phyloP scores from a whole-genome alignment of 2,888 invertebrate genomes.

The Drosophila macrospina region DNA sequence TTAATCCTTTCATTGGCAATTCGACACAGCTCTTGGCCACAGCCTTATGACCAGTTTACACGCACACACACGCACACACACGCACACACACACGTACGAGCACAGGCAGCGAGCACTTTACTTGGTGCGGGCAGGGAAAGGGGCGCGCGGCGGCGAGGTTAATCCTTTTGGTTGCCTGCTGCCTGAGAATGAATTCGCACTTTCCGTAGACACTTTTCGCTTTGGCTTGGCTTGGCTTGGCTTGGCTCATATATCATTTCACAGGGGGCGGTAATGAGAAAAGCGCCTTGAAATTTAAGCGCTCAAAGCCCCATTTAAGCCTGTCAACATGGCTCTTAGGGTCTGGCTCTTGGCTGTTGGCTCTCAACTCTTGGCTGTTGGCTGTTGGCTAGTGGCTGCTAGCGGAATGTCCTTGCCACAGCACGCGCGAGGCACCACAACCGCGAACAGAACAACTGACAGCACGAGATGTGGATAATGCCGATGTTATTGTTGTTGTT shows the following conservation, averaged over 20 bases:
- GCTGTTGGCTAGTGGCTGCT: neutral
- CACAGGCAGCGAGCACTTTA: slow-evolving; percentile 15
- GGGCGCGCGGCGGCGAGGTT: no score
- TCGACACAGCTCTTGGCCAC: slow-evolving; percentile 36
- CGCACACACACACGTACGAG: slow-evolving; percentile 18
- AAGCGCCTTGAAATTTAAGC: slow-evolving; percentile 64
- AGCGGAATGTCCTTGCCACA: slow-evolving; percentile 30
- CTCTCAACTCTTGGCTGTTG: no score
- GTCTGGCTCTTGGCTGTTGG: slow-evolving; percentile 15
- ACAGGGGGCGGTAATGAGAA: slow-evolving; percentile 47
- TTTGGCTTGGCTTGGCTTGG: slow-evolving; percentile 44
- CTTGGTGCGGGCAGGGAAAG: slow-evolving; percentile 13
- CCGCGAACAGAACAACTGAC: slow-evolving; percentile 19
- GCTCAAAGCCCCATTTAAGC: slow-evolving; percentile 62
- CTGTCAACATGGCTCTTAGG: slow-evolving; percentile 57
- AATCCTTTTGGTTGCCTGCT: slow-evolving; percentile 50
- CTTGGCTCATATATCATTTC: slow-evolving; percentile 55
- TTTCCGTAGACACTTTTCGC: slow-evolving; percentile 47
- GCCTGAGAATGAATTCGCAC: slow-evolving; percentile 52
- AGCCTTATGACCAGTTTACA: slow-evolving; percentile 56
- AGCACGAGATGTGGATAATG: slow-evolving; percentile 8
- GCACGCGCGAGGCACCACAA: slow-evolving; percentile 45
- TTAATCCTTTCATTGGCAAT: slow-evolving; percentile 66
- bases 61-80: slow-evolving; percentile 33
- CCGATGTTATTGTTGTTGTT: slow-evolving; percentile 2